Evolutionary conservation across 2,888 invertebrate genomes (phyloP).

Genomic region (Chrysolina haemoptera): DNA sequence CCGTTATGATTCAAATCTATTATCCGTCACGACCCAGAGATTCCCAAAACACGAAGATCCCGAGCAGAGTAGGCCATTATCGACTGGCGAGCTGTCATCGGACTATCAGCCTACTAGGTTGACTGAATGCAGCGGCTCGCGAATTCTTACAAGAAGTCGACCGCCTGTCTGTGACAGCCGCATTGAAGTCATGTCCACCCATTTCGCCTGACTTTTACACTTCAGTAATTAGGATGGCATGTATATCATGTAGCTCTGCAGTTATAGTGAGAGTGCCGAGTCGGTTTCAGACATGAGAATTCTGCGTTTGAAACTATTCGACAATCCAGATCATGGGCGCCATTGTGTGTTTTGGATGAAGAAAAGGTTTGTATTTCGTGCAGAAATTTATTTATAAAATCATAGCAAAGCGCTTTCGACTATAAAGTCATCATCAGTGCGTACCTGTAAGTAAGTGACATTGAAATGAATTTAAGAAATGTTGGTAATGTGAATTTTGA

Average conservation of each 20-base stretch:
- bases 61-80: conserved; percentile 51
- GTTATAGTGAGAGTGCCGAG: conserved; percentile 35
- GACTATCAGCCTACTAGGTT: conserved; percentile 54
- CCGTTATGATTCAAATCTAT: conserved; percentile 33
- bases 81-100: conserved; percentile 53
- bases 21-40: conserved; percentile 35
- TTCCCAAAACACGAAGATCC: conserved; percentile 24
- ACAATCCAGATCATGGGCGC: background rate
- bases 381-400: too few species aligned
- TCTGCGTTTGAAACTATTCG: conserved; percentile 21
- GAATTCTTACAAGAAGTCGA: conserved; percentile 64
- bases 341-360: background rate
- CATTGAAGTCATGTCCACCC: conserved; percentile 65
- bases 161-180: conserved; percentile 63
- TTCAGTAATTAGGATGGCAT: conserved; percentile 64
- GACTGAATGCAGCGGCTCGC: conserved; percentile 66
- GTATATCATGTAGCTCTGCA: conserved; percentile 46
- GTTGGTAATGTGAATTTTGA: too few species aligned
- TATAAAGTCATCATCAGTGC: too few species aligned
- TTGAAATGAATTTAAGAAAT: too few species aligned
- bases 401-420: too few species aligned
- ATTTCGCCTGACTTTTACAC: conserved; percentile 55
- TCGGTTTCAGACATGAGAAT: conserved; percentile 6
- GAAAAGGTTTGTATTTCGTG: too few species aligned
- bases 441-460: too few species aligned